Base-by-base conservation (phyloP, 2,113 vertebrate genomes). In the Saguinus imperator region DNA sequence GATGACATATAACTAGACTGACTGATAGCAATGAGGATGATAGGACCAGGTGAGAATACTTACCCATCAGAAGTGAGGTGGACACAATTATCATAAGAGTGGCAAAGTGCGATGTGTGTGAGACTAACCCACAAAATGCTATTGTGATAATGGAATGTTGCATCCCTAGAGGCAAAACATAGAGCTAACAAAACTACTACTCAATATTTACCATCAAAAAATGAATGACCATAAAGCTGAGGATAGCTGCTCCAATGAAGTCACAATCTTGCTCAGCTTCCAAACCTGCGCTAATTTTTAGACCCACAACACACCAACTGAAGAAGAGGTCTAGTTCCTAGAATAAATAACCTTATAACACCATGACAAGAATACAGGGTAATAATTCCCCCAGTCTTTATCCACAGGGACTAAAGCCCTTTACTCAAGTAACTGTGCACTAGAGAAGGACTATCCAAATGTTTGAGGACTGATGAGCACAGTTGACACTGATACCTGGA, bases 261-360 rank as follows among this genome's bases (percentile, higher is more conserved):
- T 86, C 75, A 55, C 48, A 92, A 81, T 75, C n/a, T 79, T 52
- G n/a, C 23, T 87, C 37, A 43, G 50, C 27, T 94, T 86, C 73
- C 77, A 89, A 94, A 81, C 37, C n/a, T 91, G n/a, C n/a, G 14
- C 48, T 50, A 64, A 94, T 64, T 61, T 95, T 94, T 86, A n/a
- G 48, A 94, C 40, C 35, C 18, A 76, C 29, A 94, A 64, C 8
- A 45, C n/a, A 57, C 16, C 57, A n/a, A 86, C 6, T 45, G 27
- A 64, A 64, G 29, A 58, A 76, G 70, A 68, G n/a, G 32, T 11
- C 72, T 40, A 23, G 25, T 70, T 50, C 95, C 48, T 72, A 91
- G 72, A 81, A 79, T 72, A n/a, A 48, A 88, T 11, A 40, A 76
- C 1, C 18, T 48, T 13, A 7, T 32, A 64, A 94, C 23, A 76